Percentiles rank a stretch among this genome's conserved stretches.
Evolutionary conservation across 2,113 vertebrate species (phyloP).

Genomic region (Psophia crepitans): DNA sequence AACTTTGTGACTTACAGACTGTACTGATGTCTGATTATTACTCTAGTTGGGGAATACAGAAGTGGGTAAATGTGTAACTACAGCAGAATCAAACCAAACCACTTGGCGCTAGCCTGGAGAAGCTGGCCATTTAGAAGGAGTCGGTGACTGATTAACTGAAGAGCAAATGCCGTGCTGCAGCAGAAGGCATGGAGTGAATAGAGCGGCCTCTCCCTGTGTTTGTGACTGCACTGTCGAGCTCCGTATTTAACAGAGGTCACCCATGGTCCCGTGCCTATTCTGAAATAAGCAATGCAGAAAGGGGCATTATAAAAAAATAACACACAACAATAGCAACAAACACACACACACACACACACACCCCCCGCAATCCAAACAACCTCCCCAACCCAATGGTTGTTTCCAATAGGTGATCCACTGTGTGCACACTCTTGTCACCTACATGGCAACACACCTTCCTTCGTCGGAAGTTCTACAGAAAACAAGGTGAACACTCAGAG

Average conservation of each 20-base stretch:
- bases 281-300: background rate
- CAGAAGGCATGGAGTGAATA: background rate
- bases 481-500: background rate
- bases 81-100: background rate
- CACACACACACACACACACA: no score
- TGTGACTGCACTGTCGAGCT: background rate
- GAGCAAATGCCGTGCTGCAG: background rate
- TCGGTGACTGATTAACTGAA: background rate
- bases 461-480: background rate
- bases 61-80: background rate
- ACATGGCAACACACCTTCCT: background rate
- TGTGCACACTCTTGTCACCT: background rate
- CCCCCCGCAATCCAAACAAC: no score
- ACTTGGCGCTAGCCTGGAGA: background rate
- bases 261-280: rapidly evolving
- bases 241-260: background rate
- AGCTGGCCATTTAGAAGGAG: background rate
- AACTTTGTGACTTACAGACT: background rate
- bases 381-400: background rate
- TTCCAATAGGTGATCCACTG: background rate
- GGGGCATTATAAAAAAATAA: background rate
- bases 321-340: no score
- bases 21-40: background rate
- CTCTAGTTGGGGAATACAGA: background rate
- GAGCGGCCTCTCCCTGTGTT: background rate